Evolutionary conservation across 2,797 vertebrate genomes (phyloP).

Genomic region (Cossypha caffra): DNA sequence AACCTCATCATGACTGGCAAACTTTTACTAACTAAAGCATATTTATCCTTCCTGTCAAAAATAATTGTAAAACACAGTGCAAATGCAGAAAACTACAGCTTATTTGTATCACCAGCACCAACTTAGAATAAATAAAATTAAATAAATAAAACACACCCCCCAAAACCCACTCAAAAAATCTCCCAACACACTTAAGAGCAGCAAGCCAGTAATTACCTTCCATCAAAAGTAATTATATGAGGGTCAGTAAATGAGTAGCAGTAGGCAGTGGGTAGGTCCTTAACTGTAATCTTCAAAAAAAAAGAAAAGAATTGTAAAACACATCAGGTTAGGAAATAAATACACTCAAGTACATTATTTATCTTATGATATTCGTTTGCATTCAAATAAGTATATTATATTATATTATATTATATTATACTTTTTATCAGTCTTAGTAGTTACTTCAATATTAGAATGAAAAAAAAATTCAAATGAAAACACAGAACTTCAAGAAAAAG

Average conservation of each 20-base stretch:
- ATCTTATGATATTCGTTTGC: neutral
- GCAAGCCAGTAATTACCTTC: constrained; percentile 80
- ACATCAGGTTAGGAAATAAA: neutral
- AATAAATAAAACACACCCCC: neutral
- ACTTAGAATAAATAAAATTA: neutral
- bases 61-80: neutral
- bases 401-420: neutral
- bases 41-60: neutral
- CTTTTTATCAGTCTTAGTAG: neutral
- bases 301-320: neutral
- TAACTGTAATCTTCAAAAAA: constrained; percentile 82
- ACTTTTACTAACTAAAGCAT: neutral
- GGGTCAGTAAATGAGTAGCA: constrained; percentile 90
- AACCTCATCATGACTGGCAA: neutral
- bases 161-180: neutral
- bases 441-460: neutral
- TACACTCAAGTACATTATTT: neutral
- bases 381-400: neutral
- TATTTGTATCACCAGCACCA: neutral
- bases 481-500: neutral
- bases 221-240: constrained; percentile 90
- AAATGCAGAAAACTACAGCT: neutral
- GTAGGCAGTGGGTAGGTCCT: constrained; percentile 82
- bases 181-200: neutral
- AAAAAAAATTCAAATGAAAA: neutral